Percentiles rank a stretch among this genome's conserved stretches.
Evolutionary conservation across 2,113 vertebrate genomes (phyloP).

Genomic region (Rostratula benghalensis): DNA sequence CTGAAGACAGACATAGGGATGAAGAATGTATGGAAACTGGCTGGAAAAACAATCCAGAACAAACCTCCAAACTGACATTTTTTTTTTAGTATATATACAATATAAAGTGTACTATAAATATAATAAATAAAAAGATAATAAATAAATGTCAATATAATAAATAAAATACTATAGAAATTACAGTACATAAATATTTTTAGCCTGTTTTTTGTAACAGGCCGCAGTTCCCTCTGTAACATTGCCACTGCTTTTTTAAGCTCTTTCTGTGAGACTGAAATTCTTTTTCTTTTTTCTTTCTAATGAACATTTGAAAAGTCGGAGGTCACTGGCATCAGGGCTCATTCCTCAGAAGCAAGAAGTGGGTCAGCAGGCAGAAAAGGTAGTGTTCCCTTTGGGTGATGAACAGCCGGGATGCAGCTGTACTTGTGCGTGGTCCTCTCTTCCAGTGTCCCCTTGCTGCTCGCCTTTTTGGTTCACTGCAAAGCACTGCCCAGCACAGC

Average conservation of each 20-base stretch:
- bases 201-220: not conserved
- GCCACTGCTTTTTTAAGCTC: not conserved
- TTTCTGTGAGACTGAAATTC: not conserved
- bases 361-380: slow-evolving; percentile 53
- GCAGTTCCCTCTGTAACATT: not conserved
- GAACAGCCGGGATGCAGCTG: accelerated
- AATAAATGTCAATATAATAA: not conserved
- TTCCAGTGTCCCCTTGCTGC: not conserved
- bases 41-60: not conserved
- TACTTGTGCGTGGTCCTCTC: not conserved
- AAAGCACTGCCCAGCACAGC: not conserved
- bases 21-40: not conserved
- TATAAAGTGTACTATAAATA: not conserved
- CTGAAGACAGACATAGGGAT: not conserved
- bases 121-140: no score
- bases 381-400: not conserved
- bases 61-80: not conserved
- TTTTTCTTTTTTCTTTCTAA: slow-evolving; percentile 1
- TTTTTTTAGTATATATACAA: not conserved
- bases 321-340: not conserved
- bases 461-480: not conserved
- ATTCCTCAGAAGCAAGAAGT: slow-evolving; percentile 33
- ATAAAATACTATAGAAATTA: not conserved
- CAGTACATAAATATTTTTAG: not conserved
- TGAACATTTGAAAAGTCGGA: slow-evolving; percentile 45